Conservation (phyloP, 2,888 invertebrate genomes). For the Melolontha melolontha region DNA sequence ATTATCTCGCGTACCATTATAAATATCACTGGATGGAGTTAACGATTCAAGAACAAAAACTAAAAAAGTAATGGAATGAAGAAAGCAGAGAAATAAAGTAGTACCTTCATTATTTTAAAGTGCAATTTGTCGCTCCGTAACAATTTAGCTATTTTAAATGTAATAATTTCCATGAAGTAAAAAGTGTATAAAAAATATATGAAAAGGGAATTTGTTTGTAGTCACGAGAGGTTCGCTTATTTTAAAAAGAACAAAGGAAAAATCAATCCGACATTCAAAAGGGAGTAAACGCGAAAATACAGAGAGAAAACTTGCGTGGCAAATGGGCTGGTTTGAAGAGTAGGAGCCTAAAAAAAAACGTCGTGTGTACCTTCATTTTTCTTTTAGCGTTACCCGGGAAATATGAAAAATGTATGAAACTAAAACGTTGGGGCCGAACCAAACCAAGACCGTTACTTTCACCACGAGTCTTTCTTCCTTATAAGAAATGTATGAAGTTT, state of each 20-base stretch:
- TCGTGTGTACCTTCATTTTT: slow-evolving; percentile 31
- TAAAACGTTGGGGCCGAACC: slow-evolving; percentile 28
- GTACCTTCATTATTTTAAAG: too few species aligned
- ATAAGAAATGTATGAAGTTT: slow-evolving; percentile 42
- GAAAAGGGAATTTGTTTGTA: not conserved
- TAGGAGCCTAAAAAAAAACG: not conserved
- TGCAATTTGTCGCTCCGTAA: too few species aligned
- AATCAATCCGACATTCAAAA: slow-evolving; percentile 25
- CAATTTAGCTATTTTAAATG: too few species aligned
- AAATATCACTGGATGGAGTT: too few species aligned
- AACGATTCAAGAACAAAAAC: too few species aligned
- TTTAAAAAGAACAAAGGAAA: slow-evolving; percentile 27
- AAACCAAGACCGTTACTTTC: slow-evolving; percentile 29
- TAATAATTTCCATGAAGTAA: not conserved
- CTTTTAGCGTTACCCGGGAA: slow-evolving; percentile 27
- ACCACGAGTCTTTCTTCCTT: slow-evolving; percentile 8
- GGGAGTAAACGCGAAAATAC: slow-evolving; percentile 16
- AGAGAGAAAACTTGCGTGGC: slow-evolving; percentile 14
- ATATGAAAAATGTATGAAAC: slow-evolving; percentile 42
- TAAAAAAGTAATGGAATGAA: too few species aligned
- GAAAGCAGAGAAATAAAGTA: too few species aligned
- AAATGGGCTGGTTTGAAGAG: slow-evolving; percentile 18
- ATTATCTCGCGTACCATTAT: too few species aligned
- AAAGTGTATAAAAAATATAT: slow-evolving; percentile 10
- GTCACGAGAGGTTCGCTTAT: slow-evolving; percentile 11